These are phyloP conservation scores for Sturnira hondurensis DNA, from an alignment of 2,113 vertebrate genomes.

Conservation along the genomic window DNA sequence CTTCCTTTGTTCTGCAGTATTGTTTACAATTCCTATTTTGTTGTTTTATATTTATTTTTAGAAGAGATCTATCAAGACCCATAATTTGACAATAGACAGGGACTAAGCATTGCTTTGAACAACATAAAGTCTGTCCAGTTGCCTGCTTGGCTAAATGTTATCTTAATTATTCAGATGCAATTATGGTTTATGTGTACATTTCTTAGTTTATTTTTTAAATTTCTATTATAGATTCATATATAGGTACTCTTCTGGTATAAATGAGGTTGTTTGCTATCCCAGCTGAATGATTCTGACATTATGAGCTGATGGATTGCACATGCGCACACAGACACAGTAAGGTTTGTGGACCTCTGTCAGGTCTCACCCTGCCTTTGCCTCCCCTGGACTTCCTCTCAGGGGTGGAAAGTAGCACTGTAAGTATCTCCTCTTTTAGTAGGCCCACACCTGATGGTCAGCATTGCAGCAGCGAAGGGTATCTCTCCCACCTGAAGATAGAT, in stretches of 20 bases:
- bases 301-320: neutral
- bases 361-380: neutral
- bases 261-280: neutral
- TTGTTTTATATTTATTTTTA: neutral
- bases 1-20: neutral
- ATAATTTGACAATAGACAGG: neutral
- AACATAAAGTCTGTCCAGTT: neutral
- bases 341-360: neutral
- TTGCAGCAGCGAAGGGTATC: rapidly evolving
- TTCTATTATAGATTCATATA: neutral
- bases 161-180: neutral
- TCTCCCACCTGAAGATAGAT: neutral
- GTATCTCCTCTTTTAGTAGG: neutral
- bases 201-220: neutral
- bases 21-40: neutral
- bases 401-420: neutral
- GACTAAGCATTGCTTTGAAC: neutral
- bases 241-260: neutral
- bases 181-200: neutral
- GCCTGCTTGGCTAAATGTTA: neutral
- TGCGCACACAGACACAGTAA: too few species aligned
- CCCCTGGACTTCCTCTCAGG: neutral
- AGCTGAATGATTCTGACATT: neutral
- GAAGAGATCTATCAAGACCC: neutral
- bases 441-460: neutral